Evolutionary conservation across 2,797 vertebrate genomes (phyloP), one percentile per base, ranked within the genome.

Genomic region (Ateles fusciceps): DNA sequence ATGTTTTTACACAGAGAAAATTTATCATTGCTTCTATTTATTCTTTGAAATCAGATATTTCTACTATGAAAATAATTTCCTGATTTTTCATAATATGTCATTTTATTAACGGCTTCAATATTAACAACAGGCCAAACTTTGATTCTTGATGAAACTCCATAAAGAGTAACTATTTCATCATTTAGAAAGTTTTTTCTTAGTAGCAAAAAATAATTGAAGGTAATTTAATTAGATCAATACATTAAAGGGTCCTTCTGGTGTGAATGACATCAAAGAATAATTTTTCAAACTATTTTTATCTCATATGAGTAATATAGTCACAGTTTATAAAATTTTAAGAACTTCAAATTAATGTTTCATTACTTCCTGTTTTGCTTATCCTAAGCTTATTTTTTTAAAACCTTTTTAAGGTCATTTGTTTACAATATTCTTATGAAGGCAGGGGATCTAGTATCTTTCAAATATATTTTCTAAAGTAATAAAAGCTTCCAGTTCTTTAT

Each of bases 241-340:
- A 68, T 92, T 86, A 64, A 79, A 48, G 14, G 10, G 4, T 57
- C 79, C 50, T 88, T 93, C n/a, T 52, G n/a, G n/a, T 59, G 19
- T 92, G 84, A 93, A 50, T 57, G 19, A 39, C 44, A 72, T 94
- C 22, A 81, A 95, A 79, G 33, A 11, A 42, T 36, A 78, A 30
- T n/a, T 33, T 96, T 68, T 90, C 72, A 79, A 74, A 72, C 39
- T 89, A 52, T 17, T 68, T 68, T 94, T 78, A 78, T 55, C 42
- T 96, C 44, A 50, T 17, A 75, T 48, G 26, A 94, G 36, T 72
- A 94, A 9, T 75, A 57, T 33, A 42, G 22, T 61, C 42, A 85
- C 5, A 92, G 7, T 87, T 94, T 80, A 79, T n/a, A 96, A 75
- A 84, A 64, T 87, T 84, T 83, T 92, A 11, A 96, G 81, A 87